phyloP scores from a whole-genome alignment of 2,797 vertebrate genomes.

The Coendou prehensilis region DNA sequence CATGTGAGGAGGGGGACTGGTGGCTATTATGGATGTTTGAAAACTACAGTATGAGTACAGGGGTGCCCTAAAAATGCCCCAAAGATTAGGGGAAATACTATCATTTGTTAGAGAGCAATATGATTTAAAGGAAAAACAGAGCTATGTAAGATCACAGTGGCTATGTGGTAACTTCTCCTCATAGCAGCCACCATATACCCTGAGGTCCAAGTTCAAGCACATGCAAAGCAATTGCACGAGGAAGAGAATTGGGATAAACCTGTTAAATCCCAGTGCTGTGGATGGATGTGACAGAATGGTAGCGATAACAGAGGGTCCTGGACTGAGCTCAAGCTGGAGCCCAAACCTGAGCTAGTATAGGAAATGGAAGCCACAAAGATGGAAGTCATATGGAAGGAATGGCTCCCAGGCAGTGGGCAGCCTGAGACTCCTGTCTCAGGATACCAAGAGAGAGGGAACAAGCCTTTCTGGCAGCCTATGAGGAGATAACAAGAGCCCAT shows the following conservation, averaged over 20 bases:
- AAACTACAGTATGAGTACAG: neutral
- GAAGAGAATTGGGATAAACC: neutral
- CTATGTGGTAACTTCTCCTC: neutral
- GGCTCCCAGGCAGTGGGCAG: neutral
- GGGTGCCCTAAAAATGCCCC: neutral
- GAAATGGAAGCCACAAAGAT: neutral
- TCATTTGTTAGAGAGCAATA: neutral
- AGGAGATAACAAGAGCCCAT: neutral
- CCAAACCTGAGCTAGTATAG: neutral
- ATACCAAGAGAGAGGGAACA: neutral
- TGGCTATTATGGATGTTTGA: neutral
- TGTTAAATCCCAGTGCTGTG: neutral
- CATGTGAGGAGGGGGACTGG: neutral
- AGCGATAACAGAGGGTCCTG: neutral
- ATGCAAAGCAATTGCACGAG: neutral
- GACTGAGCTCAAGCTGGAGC: neutral
- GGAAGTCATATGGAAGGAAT: neutral
- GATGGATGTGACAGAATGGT: neutral
- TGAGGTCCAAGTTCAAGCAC: neutral
- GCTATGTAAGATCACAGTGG: neutral
- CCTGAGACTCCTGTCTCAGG: neutral
- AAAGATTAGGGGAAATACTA: neutral
- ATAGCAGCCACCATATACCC: neutral
- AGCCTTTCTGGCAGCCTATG: neutral
- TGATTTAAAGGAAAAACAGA: neutral